Evolutionary conservation across 2,113 vertebrate species (phyloP).

Genomic region (Dermatemys mawii): DNA sequence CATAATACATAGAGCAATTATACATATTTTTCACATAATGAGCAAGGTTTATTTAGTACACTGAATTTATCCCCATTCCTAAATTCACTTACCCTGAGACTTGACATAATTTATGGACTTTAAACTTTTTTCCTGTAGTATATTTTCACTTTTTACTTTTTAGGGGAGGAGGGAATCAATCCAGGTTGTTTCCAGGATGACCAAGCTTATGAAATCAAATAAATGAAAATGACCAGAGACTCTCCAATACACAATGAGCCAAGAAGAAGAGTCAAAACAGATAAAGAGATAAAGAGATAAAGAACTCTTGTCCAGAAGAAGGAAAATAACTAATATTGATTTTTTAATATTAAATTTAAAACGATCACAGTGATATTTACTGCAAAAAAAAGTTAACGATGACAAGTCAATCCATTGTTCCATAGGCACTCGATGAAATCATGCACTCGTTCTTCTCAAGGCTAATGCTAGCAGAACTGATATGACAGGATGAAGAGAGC

Average conservation of each 20-base stretch:
- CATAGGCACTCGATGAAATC: neutral
- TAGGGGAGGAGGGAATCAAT: neutral
- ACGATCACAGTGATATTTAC: slow-evolving; percentile 22
- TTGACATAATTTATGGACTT: neutral
- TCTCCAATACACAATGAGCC: neutral
- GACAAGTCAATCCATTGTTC: slow-evolving; percentile 29
- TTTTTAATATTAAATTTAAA: slow-evolving; percentile 47
- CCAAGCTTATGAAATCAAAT: neutral
- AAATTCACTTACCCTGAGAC: neutral
- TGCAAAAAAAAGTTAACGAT: slow-evolving; percentile 31
- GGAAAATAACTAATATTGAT: neutral
- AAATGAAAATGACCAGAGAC: neutral
- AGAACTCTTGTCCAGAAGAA: neutral
- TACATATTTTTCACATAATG: neutral
- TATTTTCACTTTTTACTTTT: neutral
- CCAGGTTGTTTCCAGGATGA: neutral
- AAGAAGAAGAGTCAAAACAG: neutral
- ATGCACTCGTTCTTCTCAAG: slow-evolving; percentile 14
- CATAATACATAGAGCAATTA: neutral
- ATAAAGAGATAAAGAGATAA: too few relatives aligned
- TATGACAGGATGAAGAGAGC: neutral
- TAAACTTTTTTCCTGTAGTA: neutral
- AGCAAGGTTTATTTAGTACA: neutral
- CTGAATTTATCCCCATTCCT: neutral
- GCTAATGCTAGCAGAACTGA: neutral